Base-by-base conservation (phyloP, 2,888 invertebrate genomes). In the Volucella bombylans region DNA sequence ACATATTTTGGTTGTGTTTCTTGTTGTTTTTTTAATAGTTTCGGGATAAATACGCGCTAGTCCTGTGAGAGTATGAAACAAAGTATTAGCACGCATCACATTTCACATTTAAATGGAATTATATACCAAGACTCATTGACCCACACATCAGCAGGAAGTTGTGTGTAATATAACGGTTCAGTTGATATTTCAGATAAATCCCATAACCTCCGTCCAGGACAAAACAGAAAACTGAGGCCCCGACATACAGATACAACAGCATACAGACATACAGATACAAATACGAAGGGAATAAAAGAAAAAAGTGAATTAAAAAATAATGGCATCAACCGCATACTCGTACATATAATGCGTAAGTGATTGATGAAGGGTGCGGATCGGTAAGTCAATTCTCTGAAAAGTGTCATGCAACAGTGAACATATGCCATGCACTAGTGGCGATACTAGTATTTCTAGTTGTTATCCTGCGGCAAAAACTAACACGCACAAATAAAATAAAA, bases 101-200 rank as follows among this genome's bases (percentile, higher is more conserved):
- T 64, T 55, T 50, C 45, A 45, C 6, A 31, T 31, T 74, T 74
- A 64, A 81, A 81, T 69, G 74, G 55, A 81, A 80, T 68, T 81
- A 74, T 73, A 73, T 67, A 23, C 47, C 69, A 71, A 69, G 77
- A 72, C 77, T 72, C 77, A 77, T 39, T 82, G 77, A 82, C 71
- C 82, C 77, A 65, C 64, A 65, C 69, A 62, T 41, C 59, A 38
- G 38, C 38, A 52, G 71, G 54, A 68, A 73, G 61, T 52, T 69
- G 69, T 73, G 67, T 69, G 69, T 73, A 73, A 68, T 55, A 54
- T 73, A 73, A 68, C 64, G 79, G 82, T 73, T 31, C 72, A 64
- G 78, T 82, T 72, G 77, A 68, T 50, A 47, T 45, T 64, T 68
- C 41, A 52, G 79, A 78, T 69, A 47, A 52, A 73, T 78, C 73